A percentile compares a stretch with the other conserved stretches of the same genome.
phyloP scores from a whole-genome alignment of 2,797 vertebrate species.

The Tinamus major region DNA sequence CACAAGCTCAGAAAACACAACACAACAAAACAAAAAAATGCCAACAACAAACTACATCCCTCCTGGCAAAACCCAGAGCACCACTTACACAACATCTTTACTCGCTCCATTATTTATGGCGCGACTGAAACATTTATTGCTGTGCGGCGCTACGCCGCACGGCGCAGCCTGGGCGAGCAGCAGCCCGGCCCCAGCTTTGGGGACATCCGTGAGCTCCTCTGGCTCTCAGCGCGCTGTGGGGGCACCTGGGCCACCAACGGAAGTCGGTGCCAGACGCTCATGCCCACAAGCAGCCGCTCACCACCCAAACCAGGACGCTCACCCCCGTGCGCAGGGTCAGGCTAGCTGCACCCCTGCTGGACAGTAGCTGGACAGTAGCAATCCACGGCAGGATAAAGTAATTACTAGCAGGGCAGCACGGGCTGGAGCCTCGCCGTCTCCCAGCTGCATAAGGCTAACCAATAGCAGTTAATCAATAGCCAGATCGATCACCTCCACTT shows the following conservation, averaged over 20 bases:
- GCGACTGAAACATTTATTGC: conserved; percentile 92
- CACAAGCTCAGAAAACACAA: not conserved
- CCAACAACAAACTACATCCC: conserved; percentile 71
- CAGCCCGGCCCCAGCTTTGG: not conserved
- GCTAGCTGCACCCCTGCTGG: not conserved
- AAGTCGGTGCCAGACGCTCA: not conserved
- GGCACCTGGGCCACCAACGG: not conserved
- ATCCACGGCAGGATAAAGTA: not conserved
- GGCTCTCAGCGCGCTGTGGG: too few relatives aligned
- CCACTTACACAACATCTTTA: conserved; percentile 86
- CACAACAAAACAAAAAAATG: not conserved
- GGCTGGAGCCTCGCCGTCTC: conserved; percentile 27
- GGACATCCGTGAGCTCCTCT: too few relatives aligned
- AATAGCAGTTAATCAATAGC: conserved; percentile 65
- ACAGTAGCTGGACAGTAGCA: not conserved
- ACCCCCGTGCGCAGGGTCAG: too few relatives aligned
- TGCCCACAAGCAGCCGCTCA: not conserved
- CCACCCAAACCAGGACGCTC: not conserved
- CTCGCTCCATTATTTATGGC: conserved; percentile 92
- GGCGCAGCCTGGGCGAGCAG: not conserved
- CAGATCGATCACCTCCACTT: conserved; percentile 56
- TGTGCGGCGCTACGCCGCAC: conserved; percentile 70
- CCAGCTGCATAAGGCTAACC: conserved; percentile 41
- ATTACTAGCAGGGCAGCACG: conserved; percentile 57
- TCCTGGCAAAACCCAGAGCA: conserved; percentile 86